These are phyloP conservation scores for Nezara viridula DNA, from an alignment of 2,888 invertebrate species.

Conservation along the genomic window DNA sequence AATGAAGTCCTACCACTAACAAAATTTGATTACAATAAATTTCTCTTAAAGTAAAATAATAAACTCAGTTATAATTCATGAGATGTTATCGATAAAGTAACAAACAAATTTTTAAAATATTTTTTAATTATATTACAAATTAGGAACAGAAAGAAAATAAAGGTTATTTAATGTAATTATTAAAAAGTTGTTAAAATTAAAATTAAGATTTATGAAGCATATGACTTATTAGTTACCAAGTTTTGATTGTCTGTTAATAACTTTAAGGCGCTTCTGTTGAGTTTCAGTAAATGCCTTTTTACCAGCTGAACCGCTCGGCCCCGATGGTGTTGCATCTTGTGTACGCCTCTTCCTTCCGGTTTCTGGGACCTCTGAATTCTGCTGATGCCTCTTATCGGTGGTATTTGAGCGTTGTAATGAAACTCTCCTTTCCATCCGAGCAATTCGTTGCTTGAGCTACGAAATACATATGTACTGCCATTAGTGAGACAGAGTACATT, in stretches of 20 bases:
- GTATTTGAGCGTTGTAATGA: constrained; percentile 57
- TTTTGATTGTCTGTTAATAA: constrained; percentile 13
- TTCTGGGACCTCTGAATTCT: neutral
- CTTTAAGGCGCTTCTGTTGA: constrained; percentile 4
- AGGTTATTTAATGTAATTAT: neutral
- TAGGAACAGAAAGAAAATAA: too few relatives aligned
- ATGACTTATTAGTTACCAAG: neutral
- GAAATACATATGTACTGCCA: constrained; percentile 66
- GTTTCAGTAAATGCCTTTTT: constrained; percentile 29
- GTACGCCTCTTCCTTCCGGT: constrained; percentile 30
- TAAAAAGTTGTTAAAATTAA: neutral
- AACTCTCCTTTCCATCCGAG: constrained; percentile 76
- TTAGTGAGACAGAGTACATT: neutral
- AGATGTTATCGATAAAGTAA: too few relatives aligned
- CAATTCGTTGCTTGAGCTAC: constrained; percentile 77
- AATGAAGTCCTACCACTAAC: too few relatives aligned
- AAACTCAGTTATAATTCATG: too few relatives aligned
- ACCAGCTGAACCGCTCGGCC: neutral
- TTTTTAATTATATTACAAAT: too few relatives aligned
- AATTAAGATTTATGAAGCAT: neutral
- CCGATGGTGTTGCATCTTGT: neutral
- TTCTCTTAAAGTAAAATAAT: too few relatives aligned
- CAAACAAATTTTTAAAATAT: too few relatives aligned
- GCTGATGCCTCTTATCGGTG: constrained; percentile 18
- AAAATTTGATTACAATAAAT: too few relatives aligned